These are phyloP conservation scores for Rhimphoctona megacephalus DNA, from an alignment of 2,888 invertebrate species.

Conservation along the genomic window DNA sequence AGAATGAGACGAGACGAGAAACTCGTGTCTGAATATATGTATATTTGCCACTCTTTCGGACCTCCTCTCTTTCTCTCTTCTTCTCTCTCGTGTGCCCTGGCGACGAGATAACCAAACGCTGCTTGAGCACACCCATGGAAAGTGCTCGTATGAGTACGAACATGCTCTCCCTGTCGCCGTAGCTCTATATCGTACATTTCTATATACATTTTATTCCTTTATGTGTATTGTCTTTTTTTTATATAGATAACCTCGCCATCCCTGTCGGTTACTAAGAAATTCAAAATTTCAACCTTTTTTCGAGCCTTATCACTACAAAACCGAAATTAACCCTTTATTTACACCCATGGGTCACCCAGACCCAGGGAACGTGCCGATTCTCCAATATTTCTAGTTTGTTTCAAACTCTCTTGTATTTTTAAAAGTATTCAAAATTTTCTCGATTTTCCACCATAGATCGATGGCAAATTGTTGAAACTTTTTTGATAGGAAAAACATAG, in stretches of 20 bases:
- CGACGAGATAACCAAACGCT: slow-evolving; percentile 58
- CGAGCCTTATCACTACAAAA: not conserved
- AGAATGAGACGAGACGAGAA: slow-evolving; percentile 56
- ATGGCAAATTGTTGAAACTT: not conserved
- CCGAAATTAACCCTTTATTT: not conserved
- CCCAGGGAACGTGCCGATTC: not conserved
- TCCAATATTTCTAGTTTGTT: not conserved
- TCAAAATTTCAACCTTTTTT: not conserved
- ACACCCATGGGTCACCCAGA: not conserved
- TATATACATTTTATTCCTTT: not conserved
- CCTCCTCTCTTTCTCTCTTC: slow-evolving; percentile 28
- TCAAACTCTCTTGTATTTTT: not conserved
- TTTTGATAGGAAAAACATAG: not conserved
- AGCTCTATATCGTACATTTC: not conserved
- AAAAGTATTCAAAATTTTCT: not conserved
- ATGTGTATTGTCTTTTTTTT: not conserved
- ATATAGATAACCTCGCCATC: not conserved
- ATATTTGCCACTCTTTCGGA: slow-evolving; percentile 43
- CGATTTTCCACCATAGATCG: not conserved
- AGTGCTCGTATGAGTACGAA: slow-evolving; percentile 34
- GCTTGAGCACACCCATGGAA: slow-evolving; percentile 54
- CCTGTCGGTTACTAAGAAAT: not conserved
- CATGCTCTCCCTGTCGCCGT: not conserved
- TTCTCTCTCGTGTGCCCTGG: slow-evolving; percentile 43
- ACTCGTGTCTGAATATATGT: slow-evolving; percentile 9